Evolutionary conservation across 2,797 vertebrate species (phyloP).

Genomic region (Adelosebastes latens): DNA sequence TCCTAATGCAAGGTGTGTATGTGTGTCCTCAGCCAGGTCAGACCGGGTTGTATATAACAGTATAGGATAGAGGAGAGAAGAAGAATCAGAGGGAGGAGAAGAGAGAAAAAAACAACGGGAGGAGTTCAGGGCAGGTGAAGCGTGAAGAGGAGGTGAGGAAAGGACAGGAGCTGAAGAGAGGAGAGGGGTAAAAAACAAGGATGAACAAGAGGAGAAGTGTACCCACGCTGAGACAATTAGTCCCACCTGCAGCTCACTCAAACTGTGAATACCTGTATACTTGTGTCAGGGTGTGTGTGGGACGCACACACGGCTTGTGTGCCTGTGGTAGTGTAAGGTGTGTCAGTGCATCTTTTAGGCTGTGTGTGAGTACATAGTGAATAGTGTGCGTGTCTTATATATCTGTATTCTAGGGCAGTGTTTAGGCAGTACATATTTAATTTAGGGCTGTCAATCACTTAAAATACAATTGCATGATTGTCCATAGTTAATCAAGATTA

Average conservation of each 20-base stretch:
- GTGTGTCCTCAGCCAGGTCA: slow-evolving; percentile 7
- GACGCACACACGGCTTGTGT: background rate
- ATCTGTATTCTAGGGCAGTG: too few species aligned
- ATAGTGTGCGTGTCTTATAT: background rate
- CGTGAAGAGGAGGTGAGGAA: background rate
- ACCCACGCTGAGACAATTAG: slow-evolving; percentile 53
- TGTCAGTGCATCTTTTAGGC: background rate
- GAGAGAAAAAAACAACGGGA: background rate
- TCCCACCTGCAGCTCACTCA: slow-evolving; percentile 53
- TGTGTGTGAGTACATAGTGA: background rate
- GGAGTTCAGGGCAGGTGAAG: slow-evolving; percentile 26
- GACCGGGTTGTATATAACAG: background rate
- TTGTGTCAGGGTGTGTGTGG: background rate
- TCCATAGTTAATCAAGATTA: too few species aligned
- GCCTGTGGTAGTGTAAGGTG: background rate
- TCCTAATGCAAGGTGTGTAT: background rate
- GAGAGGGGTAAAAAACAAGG: background rate
- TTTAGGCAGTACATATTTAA: too few species aligned
- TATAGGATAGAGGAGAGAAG: background rate
- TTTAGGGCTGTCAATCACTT: too few species aligned
- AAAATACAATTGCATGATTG: too few species aligned
- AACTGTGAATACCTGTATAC: slow-evolving; percentile 35
- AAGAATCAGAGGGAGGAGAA: background rate
- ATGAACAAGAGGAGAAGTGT: slow-evolving; percentile 37
- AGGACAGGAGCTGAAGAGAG: slow-evolving; percentile 19